Evolutionary conservation across 37 sponge, comb jelly and placozoan genomes (phyloP), one percentile per base, ranked within the genome.

Genomic region (Petrosia ficiformis): DNA sequence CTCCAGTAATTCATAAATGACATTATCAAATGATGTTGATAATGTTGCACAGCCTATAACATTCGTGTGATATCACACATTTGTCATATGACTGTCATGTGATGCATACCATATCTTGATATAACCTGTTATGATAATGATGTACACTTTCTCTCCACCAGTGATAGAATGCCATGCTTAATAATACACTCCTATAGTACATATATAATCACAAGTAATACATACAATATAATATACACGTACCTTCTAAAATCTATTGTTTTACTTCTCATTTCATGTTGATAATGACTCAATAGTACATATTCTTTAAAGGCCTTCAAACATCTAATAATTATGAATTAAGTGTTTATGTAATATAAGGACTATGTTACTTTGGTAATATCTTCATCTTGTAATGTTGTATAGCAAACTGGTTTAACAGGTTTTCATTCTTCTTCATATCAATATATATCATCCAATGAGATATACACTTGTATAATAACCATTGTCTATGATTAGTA

Each of bases 281-380:
- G 74, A 59, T 87, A 76, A 14, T 32, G 58, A 1, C 34, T 30
- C 14, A 76, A 33, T 2, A 24, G 70, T 11, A 67, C 68, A 70
- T 48, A 76, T 40, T 63, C 64, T 41, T 36, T 68, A 54, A 87
- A 26, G 2, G 75, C 76, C 2, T 19, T 56, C 33, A 87, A 80
- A 40, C 73, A 80, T 64, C 81, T 87, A 44, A 42, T n/a, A n/a
- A n/a, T n/a, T n/a, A n/a, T n/a, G n/a, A n/a, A n/a, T n/a, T n/a
- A n/a, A n/a, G n/a, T n/a, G n/a, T n/a, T n/a, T n/a, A n/a, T n/a
- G n/a, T n/a, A n/a, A n/a, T n/a, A n/a, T n/a, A n/a, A n/a, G n/a
- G n/a, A n/a, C n/a, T n/a, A n/a, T n/a, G n/a, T n/a, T n/a, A 87
- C 87, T 64, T 80, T 41, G 87, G 87, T 11, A 87, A 60, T 28